phyloP scores from a whole-genome alignment of 2,113 vertebrate species.

The Cyanoderma ruficeps region DNA sequence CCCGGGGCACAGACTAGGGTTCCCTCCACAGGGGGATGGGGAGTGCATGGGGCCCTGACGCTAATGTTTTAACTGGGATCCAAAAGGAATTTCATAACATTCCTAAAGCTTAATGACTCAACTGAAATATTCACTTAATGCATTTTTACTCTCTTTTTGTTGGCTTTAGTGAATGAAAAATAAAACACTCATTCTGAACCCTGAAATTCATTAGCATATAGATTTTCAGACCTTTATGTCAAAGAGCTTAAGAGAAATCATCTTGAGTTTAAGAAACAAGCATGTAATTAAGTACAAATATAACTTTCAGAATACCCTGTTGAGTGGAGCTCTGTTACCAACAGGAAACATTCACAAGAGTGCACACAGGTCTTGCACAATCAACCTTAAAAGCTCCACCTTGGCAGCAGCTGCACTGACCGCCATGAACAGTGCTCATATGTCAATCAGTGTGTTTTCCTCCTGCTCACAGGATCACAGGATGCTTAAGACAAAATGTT shows the following conservation, averaged over 20 bases:
- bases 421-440: not conserved
- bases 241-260: not conserved
- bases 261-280: not conserved
- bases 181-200: not conserved
- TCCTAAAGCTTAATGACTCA: constrained; percentile 10
- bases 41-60: fast-evolving
- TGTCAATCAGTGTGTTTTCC: not conserved
- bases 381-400: not conserved
- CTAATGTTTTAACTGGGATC: not conserved
- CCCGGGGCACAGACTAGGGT: not conserved
- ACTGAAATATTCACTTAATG: not conserved
- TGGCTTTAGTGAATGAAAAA: not conserved
- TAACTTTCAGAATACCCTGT: not conserved
- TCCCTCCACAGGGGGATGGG: not conserved
- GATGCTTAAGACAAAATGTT: not conserved
- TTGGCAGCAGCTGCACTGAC: not conserved
- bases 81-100: not conserved
- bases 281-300: not conserved
- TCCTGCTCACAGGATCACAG: not conserved
- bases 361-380: not conserved
- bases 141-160: not conserved
- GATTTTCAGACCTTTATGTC: not conserved
- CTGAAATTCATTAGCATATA: not conserved
- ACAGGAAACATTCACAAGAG: not conserved
- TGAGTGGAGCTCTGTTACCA: not conserved